phyloP scores from a whole-genome alignment of 2,888 invertebrate species.

The Heterodera filipjevi region DNA sequence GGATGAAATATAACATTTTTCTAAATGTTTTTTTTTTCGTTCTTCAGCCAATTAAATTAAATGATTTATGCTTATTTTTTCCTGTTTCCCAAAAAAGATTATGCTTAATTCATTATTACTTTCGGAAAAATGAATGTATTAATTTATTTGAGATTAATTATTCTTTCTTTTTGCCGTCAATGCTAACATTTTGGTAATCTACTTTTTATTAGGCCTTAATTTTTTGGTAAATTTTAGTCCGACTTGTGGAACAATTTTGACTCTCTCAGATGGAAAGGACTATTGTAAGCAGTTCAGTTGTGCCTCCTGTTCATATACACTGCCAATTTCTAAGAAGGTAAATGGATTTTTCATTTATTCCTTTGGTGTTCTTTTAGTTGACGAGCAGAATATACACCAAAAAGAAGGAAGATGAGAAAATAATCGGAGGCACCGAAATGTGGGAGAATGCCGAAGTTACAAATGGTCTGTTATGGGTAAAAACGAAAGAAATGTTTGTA shows the following conservation, averaged over 20 bases:
- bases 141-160: no score
- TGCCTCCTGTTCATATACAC: slow-evolving; percentile 55
- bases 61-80: no score
- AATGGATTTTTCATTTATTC: neutral
- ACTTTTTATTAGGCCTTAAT: no score
- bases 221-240: slow-evolving; percentile 53
- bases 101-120: no score
- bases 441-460: slow-evolving; percentile 98
- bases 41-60: no score
- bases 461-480: slow-evolving; percentile 71
- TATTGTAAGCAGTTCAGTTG: slow-evolving; percentile 54
- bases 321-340: slow-evolving; percentile 50
- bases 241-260: slow-evolving; percentile 58
- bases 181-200: neutral
- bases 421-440: slow-evolving; percentile 89
- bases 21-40: no score
- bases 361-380: slow-evolving; percentile 58
- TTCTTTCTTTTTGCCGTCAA: slow-evolving; percentile 7
- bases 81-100: no score
- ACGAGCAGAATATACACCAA: slow-evolving; percentile 80
- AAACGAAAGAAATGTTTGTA: no score
- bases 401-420: slow-evolving; percentile 91
- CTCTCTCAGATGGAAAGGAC: slow-evolving; percentile 48
- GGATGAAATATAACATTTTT: slow-evolving; percentile 29
- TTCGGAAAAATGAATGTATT: no score